Conservation (phyloP, 2,888 invertebrate species). For the Cosmia pyralina region DNA sequence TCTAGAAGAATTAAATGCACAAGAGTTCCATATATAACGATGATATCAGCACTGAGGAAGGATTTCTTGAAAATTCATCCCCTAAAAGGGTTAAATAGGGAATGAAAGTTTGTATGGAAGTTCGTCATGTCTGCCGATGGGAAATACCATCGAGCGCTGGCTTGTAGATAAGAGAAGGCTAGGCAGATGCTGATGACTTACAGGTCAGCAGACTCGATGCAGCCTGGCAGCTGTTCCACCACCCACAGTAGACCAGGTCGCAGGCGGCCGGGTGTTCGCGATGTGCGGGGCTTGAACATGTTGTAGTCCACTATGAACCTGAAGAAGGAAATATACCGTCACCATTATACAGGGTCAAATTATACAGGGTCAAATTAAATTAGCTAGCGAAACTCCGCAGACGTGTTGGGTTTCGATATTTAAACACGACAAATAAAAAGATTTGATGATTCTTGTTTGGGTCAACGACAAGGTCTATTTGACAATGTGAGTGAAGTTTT, state of each 20-base stretch:
- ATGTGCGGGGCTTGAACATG: conserved; percentile 86
- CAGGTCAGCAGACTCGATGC: conserved; percentile 80
- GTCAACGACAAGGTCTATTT: too few species aligned
- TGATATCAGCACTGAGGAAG: not conserved
- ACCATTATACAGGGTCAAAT: not conserved
- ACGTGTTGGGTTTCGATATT: too few species aligned
- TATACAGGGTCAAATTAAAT: too few species aligned
- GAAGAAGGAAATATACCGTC: not conserved
- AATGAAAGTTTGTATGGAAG: not conserved
- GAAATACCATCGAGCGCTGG: too few species aligned
- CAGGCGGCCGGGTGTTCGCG: conserved; percentile 62
- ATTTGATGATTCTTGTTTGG: too few species aligned
- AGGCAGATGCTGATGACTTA: conserved; percentile 63
- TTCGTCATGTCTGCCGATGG: not conserved
- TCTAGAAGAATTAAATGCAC: too few species aligned
- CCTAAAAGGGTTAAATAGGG: not conserved
- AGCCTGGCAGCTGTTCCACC: conserved; percentile 91
- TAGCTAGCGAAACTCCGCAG: too few species aligned
- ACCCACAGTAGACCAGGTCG: conserved; percentile 90
- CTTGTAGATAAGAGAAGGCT: not conserved
- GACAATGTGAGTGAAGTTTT: too few species aligned
- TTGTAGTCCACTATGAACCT: conserved; percentile 92
- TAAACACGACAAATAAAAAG: too few species aligned
- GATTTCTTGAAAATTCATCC: not conserved
- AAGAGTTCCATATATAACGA: not conserved